Base-by-base conservation (phyloP, 2,797 vertebrate species). In the Erethizon dorsatum region DNA sequence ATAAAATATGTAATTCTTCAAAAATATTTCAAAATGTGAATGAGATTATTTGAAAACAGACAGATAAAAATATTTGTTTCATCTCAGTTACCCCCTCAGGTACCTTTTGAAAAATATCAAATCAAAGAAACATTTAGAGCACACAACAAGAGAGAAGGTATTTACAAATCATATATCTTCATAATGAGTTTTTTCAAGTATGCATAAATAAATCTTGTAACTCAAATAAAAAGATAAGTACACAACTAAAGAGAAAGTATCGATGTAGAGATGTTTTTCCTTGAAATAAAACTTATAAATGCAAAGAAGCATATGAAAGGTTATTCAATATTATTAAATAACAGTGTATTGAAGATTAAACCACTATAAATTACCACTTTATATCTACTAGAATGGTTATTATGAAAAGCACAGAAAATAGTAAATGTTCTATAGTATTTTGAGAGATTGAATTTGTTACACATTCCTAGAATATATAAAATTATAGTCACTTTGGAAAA, bases 281-380 rank as follows among this genome's bases (percentile, higher is more conserved):
- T 83, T 94, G 8, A 84, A 79, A 80, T 8, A 71, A 33, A 22
- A 57, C 50, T 50, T 63, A 56, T 65, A 63, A 92, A 92, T 88
- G 1, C 22, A 83, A 88, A 93, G n/a, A 59, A 61, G 2, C 2
- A 56, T 11, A 80, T 33, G 4, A 88, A 84, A 83, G 31, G 5
- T 88, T 84, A 15, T 28, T 69, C 54, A 84, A 37, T 63, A 28
- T 83, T 61, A 47, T 84, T 50, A 83, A 63, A 15, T 63, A 63
- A 26, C 47, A 89, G 47, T 13, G 73, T 56, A 79, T 57, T 94
- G 2, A 12, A 67, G 47, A 94, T 91, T 83, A 41, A 88, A 59
- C 26, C 7, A 79, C 26, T 79, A 71, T 84, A 79, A 52, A 4
- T 41, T 22, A 41, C 3, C 20, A 71, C 18, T 20, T 9, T 69